phyloP scores from a whole-genome alignment of 2,113 vertebrate genomes.

The Anhinga anhinga region DNA sequence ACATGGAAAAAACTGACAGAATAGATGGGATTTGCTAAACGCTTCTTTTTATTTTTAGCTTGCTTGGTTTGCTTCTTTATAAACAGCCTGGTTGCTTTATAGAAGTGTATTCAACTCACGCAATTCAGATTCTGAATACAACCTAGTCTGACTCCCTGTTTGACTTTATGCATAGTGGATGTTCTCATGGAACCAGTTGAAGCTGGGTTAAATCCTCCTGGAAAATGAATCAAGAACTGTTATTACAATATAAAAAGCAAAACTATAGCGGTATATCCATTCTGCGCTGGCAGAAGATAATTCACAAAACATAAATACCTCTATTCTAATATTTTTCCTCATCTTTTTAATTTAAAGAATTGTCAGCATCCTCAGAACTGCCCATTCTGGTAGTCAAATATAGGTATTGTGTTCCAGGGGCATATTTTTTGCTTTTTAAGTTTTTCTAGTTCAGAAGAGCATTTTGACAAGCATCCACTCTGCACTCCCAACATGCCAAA shows the following conservation, averaged over 20 bases:
- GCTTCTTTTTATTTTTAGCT: conserved; percentile 18
- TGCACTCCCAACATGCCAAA: neutral
- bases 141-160: neutral
- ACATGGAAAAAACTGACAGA: neutral
- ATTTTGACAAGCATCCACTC: neutral
- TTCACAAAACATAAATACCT: neutral
- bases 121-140: neutral
- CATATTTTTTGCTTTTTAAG: neutral
- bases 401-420: fast-evolving
- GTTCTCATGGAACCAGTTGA: neutral
- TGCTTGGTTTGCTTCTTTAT: neutral
- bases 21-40: neutral
- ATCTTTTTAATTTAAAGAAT: neutral
- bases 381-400: neutral
- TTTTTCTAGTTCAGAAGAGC: neutral
- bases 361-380: neutral
- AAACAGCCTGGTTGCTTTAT: neutral
- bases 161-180: neutral
- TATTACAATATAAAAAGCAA: neutral
- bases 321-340: neutral
- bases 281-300: neutral
- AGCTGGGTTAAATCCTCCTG: neutral
- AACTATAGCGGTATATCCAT: neutral
- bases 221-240: neutral
- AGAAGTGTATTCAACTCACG: neutral